Percentiles rank a stretch among this genome's conserved stretches.
Evolutionary conservation across 2,113 vertebrate genomes (phyloP).

Genomic region (Castor canadensis): DNA sequence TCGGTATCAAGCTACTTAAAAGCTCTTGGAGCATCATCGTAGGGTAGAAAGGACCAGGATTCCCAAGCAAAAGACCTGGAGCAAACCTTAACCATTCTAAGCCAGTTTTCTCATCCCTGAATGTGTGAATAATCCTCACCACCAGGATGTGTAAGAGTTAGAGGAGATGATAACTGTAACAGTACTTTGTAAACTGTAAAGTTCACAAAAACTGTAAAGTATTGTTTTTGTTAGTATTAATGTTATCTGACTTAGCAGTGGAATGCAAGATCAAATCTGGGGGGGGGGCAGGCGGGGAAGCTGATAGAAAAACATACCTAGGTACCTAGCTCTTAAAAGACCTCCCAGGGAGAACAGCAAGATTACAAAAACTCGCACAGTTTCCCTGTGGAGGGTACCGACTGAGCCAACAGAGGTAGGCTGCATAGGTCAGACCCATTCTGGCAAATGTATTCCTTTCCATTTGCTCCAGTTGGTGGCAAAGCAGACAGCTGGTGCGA

Average conservation of each 20-base stretch:
- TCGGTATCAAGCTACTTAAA: background rate
- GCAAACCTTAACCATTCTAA: background rate
- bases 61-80: background rate
- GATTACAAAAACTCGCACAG: constrained; percentile 15
- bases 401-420: constrained; percentile 36
- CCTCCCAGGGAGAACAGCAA: constrained; percentile 59
- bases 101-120: constrained; percentile 11
- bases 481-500: constrained; percentile 55
- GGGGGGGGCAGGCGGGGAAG: background rate
- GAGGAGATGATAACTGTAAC: constrained; percentile 28
- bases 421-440: background rate
- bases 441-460: constrained; percentile 57
- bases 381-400: constrained; percentile 41
- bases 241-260: constrained; percentile 27
- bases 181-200: constrained; percentile 37
- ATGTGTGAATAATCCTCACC: background rate
- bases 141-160: background rate
- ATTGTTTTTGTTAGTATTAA: background rate
- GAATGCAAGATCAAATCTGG: constrained; percentile 51
- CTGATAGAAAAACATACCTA: constrained; percentile 46
- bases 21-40: background rate
- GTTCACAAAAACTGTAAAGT: background rate
- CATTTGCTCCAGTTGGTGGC: constrained; percentile 72
- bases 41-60: background rate
- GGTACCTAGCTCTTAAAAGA: constrained; percentile 56